Evolutionary conservation across 2,113 vertebrate species (phyloP).

Genomic region (Leptobrachium ailaonicum): DNA sequence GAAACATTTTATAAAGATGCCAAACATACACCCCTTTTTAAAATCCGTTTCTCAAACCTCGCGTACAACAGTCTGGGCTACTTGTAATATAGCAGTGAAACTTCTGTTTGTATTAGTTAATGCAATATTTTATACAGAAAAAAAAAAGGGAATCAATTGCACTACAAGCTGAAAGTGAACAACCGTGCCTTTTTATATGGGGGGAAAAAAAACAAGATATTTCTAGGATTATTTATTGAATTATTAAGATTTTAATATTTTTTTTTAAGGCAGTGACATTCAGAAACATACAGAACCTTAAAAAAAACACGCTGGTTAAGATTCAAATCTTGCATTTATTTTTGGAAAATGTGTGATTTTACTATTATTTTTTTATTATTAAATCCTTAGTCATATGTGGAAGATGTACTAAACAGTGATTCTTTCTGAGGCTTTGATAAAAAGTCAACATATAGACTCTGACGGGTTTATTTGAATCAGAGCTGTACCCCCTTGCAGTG

Average conservation of each 20-base stretch:
- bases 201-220: constrained; percentile 52
- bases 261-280: constrained; percentile 4
- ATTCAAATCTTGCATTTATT: background rate
- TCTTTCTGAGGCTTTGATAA: no score
- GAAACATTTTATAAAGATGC: constrained; percentile 52
- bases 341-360: background rate
- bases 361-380: no score
- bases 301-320: background rate
- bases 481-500: no score
- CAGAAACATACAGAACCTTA: constrained; percentile 18
- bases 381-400: no score
- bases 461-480: no score
- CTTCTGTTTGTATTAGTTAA: constrained; percentile 48
- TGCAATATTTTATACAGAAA: constrained; percentile 54
- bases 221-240: constrained; percentile 44
- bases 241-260: constrained; percentile 31
- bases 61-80: constrained; percentile 45
- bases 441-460: no score
- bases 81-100: constrained; percentile 51
- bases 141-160: constrained; percentile 68
- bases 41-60: constrained; percentile 11
- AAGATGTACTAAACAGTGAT: no score
- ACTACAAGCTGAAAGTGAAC: constrained; percentile 63
- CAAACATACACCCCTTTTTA: constrained; percentile 56
- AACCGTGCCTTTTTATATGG: constrained; percentile 56